phyloP scores from a whole-genome alignment of 1,140 invertebrate genomes.

The Ostrea denselamellosa region DNA sequence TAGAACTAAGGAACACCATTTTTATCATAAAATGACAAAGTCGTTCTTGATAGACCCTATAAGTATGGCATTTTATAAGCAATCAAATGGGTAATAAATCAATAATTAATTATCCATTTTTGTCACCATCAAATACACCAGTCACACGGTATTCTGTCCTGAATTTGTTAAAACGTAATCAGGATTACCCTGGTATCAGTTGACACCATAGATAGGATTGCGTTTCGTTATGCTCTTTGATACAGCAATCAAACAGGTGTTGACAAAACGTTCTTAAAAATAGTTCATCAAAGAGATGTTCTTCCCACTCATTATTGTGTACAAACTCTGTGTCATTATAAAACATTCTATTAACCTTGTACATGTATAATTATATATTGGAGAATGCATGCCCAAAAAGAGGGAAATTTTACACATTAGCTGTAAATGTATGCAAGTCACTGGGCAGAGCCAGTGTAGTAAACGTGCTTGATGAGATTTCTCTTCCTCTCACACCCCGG shows the following conservation, averaged over 20 bases:
- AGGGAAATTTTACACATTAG: too few species aligned
- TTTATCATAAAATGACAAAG: too few species aligned
- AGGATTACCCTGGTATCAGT: constrained; percentile 10
- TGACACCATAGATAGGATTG: constrained; percentile 9
- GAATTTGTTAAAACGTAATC: constrained; percentile 18
- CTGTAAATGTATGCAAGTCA: too few species aligned
- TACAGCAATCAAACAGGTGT: constrained; percentile 12
- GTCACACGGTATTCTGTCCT: not conserved
- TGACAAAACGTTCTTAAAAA: not conserved
- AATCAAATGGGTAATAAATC: too few species aligned
- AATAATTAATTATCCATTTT: not conserved
- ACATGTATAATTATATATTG: not conserved
- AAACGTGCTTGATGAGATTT: too few species aligned
- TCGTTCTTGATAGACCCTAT: too few species aligned
- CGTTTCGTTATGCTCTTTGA: not conserved
- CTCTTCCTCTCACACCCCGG: too few species aligned
- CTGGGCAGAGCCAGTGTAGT: too few species aligned
- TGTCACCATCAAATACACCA: not conserved
- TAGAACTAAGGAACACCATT: too few species aligned
- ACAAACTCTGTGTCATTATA: not conserved
- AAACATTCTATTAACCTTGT: not conserved
- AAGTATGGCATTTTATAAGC: too few species aligned
- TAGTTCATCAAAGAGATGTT: not conserved
- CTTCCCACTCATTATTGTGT: not conserved
- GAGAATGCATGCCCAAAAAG: too few species aligned